Evolutionary conservation across 2,888 invertebrate species (phyloP).

Genomic region (Argyresthia goedartella): DNA sequence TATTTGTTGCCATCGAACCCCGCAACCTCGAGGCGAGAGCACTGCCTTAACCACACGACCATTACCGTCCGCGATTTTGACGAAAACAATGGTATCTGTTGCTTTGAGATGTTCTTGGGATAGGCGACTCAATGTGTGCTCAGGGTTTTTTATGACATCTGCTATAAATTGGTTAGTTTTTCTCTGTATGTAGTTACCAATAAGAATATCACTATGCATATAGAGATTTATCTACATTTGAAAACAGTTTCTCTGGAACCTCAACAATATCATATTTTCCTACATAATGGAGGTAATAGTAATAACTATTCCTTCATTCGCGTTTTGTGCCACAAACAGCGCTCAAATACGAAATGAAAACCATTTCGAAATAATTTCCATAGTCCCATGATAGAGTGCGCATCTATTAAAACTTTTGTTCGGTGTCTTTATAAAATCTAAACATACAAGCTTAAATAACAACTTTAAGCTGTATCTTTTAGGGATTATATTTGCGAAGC

Average conservation of each 20-base stretch:
- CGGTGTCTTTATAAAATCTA: constrained; percentile 12
- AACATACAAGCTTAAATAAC: neutral
- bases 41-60: neutral
- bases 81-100: neutral
- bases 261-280: too few species aligned
- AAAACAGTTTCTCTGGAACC: too few species aligned
- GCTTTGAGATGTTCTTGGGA: neutral
- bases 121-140: neutral
- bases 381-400: constrained; percentile 34
- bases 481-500: neutral
- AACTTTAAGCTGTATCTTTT: neutral
- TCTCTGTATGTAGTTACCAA: too few species aligned
- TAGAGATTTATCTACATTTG: too few species aligned
- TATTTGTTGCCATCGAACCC: constrained; percentile 42
- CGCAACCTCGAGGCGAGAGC: constrained; percentile 20
- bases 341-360: constrained; percentile 5
- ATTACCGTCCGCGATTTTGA: neutral
- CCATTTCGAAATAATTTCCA: constrained; percentile 20
- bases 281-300: too few species aligned
- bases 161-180: too few species aligned
- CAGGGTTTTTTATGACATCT: neutral
- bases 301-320: neutral
- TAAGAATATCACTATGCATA: too few species aligned
- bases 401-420: constrained; percentile 43
- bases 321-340: neutral